Percentiles rank a stretch among this genome's conserved stretches.
Conservation (phyloP, 2,113 vertebrate species). For the Notiomystis cincta region DNA sequence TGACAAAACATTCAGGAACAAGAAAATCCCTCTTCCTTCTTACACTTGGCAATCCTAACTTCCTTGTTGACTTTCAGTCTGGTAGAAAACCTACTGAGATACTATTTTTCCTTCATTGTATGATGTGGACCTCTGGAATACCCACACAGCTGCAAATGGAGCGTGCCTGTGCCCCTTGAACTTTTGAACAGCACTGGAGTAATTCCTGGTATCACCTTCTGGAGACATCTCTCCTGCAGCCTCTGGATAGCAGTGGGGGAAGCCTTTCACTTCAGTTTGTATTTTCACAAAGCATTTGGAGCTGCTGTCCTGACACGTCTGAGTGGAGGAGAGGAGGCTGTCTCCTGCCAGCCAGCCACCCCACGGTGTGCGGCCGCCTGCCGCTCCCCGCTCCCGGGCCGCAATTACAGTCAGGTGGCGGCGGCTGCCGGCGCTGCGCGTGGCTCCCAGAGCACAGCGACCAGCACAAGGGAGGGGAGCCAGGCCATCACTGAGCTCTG, state of each 20-base stretch:
- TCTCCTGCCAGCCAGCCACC: conserved; percentile 60
- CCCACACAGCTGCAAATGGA: background rate
- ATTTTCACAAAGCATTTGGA: background rate
- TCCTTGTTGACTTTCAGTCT: background rate
- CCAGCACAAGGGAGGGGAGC: background rate
- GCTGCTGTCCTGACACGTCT: conserved; percentile 68
- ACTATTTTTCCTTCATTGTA: background rate
- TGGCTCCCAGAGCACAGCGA: accelerated
- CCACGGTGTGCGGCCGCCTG: conserved; percentile 45
- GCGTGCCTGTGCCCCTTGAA: accelerated
- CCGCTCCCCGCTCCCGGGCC: conserved; percentile 54
- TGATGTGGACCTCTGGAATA: background rate
- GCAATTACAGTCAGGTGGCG: background rate
- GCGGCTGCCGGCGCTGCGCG: background rate
- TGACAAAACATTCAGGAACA: background rate
- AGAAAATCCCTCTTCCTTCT: background rate
- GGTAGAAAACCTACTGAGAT: background rate
- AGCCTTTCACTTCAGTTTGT: conserved; percentile 5
- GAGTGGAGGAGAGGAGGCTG: conserved; percentile 62
- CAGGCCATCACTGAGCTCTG: background rate
- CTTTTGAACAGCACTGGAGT: background rate
- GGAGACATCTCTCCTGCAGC: background rate
- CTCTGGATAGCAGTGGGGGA: background rate
- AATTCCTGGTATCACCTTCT: background rate
- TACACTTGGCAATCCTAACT: background rate